These are phyloP conservation scores for Opisthograptis luteolata DNA, from an alignment of 2,888 invertebrate genomes.

Conservation along the genomic window DNA sequence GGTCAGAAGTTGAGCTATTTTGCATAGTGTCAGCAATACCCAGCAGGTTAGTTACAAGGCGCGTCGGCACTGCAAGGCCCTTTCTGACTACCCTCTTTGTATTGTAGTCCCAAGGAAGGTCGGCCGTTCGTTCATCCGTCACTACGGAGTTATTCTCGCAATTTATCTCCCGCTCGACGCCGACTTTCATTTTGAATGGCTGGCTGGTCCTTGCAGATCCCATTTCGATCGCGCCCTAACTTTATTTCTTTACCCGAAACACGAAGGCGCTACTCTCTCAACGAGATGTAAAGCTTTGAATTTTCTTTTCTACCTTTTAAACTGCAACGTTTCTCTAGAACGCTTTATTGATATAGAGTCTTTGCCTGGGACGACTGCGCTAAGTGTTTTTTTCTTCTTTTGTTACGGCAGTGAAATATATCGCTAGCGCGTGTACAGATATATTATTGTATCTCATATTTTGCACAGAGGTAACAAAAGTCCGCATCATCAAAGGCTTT, in stretches of 20 bases:
- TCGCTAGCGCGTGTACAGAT: conserved; percentile 6
- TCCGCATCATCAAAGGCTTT: no score
- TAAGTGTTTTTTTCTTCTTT: conserved; percentile 19
- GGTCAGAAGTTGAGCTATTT: conserved; percentile 5
- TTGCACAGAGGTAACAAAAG: neutral
- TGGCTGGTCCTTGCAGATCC: conserved; percentile 45
- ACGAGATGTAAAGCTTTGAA: conserved; percentile 43
- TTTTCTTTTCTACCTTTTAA: conserved; percentile 31
- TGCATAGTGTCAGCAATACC: conserved; percentile 8
- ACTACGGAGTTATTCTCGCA: conserved; percentile 49
- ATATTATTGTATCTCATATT: neutral
- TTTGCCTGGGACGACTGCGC: conserved; percentile 20
- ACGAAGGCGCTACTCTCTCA: conserved; percentile 42
- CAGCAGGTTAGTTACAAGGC: conserved; percentile 19
- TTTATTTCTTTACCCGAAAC: conserved; percentile 42
- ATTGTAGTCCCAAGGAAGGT: conserved; percentile 22
- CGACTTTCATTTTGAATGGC: conserved; percentile 50
- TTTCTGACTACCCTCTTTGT: conserved; percentile 16
- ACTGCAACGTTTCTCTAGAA: conserved; percentile 27
- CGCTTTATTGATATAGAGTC: conserved; percentile 41
- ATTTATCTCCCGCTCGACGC: conserved; percentile 53
- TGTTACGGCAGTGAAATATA: conserved; percentile 12
- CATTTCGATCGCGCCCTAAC: conserved; percentile 40
- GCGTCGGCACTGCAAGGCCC: conserved; percentile 4
- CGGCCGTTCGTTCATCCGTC: conserved; percentile 36